Evolutionary conservation across 2,797 vertebrate species (phyloP).

Genomic region (Catamblyrhynchus diadema): DNA sequence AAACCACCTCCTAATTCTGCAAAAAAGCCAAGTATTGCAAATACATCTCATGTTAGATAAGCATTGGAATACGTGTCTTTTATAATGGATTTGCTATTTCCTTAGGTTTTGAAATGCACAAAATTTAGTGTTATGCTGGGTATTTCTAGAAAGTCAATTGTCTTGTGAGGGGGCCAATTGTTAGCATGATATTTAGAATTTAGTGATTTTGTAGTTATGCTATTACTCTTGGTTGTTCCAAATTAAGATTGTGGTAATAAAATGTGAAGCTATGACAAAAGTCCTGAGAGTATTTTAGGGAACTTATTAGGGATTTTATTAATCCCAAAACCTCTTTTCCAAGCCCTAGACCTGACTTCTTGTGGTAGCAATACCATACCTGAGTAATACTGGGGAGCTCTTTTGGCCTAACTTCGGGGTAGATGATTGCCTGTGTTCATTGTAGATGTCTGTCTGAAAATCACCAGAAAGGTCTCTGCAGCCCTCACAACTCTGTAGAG

Average conservation of each 20-base stretch:
- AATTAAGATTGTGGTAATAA: not conserved
- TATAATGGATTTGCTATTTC: not conserved
- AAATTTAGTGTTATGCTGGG: not conserved
- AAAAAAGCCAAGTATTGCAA: not conserved
- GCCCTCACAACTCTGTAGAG: not conserved
- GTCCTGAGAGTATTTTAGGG: not conserved
- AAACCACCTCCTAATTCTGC: not conserved
- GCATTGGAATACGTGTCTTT: not conserved
- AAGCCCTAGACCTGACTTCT: not conserved
- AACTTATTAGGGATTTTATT: too few species aligned
- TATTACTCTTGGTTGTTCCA: not conserved
- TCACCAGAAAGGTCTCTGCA: not conserved
- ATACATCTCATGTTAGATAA: not conserved
- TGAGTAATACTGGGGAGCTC: not conserved
- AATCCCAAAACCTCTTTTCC: not conserved
- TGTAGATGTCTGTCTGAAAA: not conserved
- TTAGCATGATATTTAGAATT: not conserved
- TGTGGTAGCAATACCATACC: not conserved
- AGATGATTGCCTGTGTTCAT: not conserved
- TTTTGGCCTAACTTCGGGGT: not conserved
- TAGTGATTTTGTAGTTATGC: not conserved
- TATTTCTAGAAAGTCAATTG: not conserved
- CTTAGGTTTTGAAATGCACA: not conserved
- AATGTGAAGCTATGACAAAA: not conserved
- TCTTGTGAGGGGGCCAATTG: not conserved